Percentiles rank a stretch among this genome's conserved stretches.
Evolutionary conservation across 2,113 vertebrate genomes (phyloP).

Genomic region (Xyliphius kryptos): DNA sequence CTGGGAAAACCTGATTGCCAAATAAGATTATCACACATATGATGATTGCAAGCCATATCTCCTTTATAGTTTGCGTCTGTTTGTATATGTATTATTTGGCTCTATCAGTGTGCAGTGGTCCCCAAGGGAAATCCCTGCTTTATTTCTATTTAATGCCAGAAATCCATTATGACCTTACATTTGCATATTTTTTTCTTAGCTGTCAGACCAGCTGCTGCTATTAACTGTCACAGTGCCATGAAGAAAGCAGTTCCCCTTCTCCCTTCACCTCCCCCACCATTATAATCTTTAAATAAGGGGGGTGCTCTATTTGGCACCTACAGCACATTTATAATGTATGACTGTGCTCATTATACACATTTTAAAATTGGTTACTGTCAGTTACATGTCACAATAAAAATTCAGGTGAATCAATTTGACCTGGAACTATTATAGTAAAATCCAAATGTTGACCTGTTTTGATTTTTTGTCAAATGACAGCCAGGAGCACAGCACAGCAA

Average conservation of each 20-base stretch:
- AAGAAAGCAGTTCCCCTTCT: not conserved
- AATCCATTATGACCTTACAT: conserved; percentile 30
- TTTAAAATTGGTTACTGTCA: too few relatives aligned
- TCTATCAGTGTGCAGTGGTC: conserved; percentile 5
- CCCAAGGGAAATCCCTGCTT: conserved; percentile 17
- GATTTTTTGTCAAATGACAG: not conserved
- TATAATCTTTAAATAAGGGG: not conserved
- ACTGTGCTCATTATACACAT: too few relatives aligned
- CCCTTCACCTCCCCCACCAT: not conserved
- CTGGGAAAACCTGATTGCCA: too few relatives aligned
- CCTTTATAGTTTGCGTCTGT: conserved; percentile 6
- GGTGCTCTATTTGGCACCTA: too few relatives aligned
- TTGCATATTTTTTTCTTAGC: conserved; percentile 31
- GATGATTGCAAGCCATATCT: not conserved
- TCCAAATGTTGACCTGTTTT: too few relatives aligned
- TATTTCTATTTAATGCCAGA: conserved; percentile 25
- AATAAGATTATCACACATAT: too few relatives aligned
- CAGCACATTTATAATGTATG: too few relatives aligned
- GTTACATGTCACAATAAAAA: too few relatives aligned
- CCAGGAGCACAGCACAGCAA: not conserved
- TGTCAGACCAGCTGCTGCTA: conserved; percentile 27
- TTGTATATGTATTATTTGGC: conserved; percentile 7
- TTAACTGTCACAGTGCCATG: conserved; percentile 1
- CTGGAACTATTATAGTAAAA: too few relatives aligned
- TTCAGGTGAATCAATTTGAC: too few relatives aligned